A percentile compares a stretch with the other conserved stretches of the same genome.
Evolutionary conservation across 2,888 invertebrate species (phyloP).

Genomic region (Andrena minutula): DNA sequence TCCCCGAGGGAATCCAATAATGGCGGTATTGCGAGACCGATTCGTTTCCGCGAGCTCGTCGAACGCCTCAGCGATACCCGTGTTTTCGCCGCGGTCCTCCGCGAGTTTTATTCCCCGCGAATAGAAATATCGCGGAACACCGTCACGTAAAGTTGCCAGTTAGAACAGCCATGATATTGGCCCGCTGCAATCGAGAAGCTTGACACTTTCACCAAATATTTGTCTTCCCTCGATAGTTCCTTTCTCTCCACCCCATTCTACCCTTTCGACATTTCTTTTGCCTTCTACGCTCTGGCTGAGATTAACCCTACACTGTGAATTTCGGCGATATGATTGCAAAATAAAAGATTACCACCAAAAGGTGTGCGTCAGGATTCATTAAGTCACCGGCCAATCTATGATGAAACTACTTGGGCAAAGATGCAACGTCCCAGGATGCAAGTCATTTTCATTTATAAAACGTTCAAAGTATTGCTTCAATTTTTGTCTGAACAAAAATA

Average conservation of each 20-base stretch:
- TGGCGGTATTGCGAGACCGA: slow-evolving; percentile 49
- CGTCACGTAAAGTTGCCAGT: background rate
- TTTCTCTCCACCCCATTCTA: background rate
- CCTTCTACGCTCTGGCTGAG: background rate
- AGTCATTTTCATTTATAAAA: too few species aligned
- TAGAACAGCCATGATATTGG: slow-evolving; percentile 11
- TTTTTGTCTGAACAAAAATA: too few species aligned
- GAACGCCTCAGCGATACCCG: background rate
- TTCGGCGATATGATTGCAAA: background rate
- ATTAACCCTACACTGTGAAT: background rate
- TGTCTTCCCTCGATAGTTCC: slow-evolving; percentile 12
- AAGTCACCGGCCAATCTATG: too few species aligned
- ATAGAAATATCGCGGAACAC: slow-evolving; percentile 11
- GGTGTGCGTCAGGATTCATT: too few species aligned
- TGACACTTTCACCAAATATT: slow-evolving; percentile 34
- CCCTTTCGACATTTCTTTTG: background rate
- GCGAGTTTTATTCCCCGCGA: background rate
- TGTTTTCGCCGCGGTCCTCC: background rate
- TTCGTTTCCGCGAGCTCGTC: slow-evolving; percentile 15
- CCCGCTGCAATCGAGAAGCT: slow-evolving; percentile 21
- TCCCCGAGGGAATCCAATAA: slow-evolving; percentile 64
- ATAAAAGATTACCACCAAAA: too few species aligned
- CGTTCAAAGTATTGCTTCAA: too few species aligned
- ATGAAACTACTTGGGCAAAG: too few species aligned
- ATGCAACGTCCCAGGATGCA: too few species aligned